Conservation (phyloP, 1,140 invertebrate species). For the Drosophila littoralis region DNA sequence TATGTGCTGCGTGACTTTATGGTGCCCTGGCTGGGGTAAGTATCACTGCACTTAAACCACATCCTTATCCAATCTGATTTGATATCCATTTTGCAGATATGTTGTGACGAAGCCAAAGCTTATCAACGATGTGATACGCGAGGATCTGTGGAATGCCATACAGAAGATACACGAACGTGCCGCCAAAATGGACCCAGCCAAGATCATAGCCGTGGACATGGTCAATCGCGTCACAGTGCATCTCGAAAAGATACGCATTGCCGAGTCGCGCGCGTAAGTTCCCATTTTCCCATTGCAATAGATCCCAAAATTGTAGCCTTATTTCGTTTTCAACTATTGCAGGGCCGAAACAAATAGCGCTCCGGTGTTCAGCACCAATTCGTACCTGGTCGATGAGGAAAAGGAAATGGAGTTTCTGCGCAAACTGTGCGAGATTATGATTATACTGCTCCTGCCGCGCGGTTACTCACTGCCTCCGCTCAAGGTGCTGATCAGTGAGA, state of each 20-base stretch:
- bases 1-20: conserved; percentile 92
- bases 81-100: conserved; percentile 43
- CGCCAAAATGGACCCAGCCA: conserved; percentile 91
- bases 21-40: conserved; percentile 89
- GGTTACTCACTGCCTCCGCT: conserved; percentile 91
- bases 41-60: conserved; percentile 48
- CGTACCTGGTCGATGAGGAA: conserved; percentile 89
- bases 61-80: neutral
- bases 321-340: conserved; percentile 17
- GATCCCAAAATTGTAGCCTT: neutral
- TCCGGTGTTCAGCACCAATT: conserved; percentile 90
- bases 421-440: conserved; percentile 91
- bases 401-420: conserved; percentile 92
- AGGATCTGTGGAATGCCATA: conserved; percentile 92
- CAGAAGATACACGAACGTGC: conserved; percentile 91
- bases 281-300: neutral
- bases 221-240: conserved; percentile 90
- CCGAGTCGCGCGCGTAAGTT: conserved; percentile 90
- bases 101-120: conserved; percentile 86
- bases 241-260: conserved; percentile 93
- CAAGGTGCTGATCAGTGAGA: conserved; percentile 92
- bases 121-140: conserved; percentile 88
- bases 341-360: conserved; percentile 87
- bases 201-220: conserved; percentile 92
- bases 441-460: conserved; percentile 92